Evolutionary conservation across 2,888 invertebrate species (phyloP), one percentile per base, ranked within the genome.

Genomic region (Tillus elongatus): DNA sequence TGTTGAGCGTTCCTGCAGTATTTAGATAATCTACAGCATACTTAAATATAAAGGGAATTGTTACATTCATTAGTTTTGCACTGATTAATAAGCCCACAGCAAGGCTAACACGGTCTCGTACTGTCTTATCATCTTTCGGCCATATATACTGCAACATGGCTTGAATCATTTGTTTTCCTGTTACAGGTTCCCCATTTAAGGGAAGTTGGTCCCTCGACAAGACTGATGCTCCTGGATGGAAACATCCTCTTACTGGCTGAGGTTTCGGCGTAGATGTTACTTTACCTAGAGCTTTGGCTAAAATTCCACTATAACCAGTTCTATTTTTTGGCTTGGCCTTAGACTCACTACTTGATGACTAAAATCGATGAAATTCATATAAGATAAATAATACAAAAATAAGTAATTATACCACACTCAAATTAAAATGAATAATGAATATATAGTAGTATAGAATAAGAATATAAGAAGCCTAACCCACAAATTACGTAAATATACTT

Each of bases 1-100:
- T 75, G 39, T 79, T 81, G 9, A 92, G 62, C 2, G 72, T 58
- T 19, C 73, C 56, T 4, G 73, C 64, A 3, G 69, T 67, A 58
- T 92, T 93, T 43, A 96, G 75, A 48, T 78, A 77, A 61, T 98
- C 97, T 40, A 99, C 77, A 0, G 86, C 84, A 58, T 88, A 82
- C 66, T 97, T 96, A 67, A 98, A 95, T 39, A 96, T 67, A 68
- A 97, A 96, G 8, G 98, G 98, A 13, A 98, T 96, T 32, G 79
- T 71, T 2, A 96, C 91, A 56, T 89, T 96, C 57, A 93, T 66
- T 35, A 90, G 61, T 72, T 97, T 91, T 15, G 90, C 87, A 27
- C 82, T 79, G 35, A 84, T 74, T 35, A 91, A 68, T 31, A 91
- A 71, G 1, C 82, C 77, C 33, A 91, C 63, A 3, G 98, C 91